A percentile compares a stretch with the other conserved stretches of the same genome.
Conservation (phyloP, 2,797 vertebrate genomes). For the Scarus forsteni region DNA sequence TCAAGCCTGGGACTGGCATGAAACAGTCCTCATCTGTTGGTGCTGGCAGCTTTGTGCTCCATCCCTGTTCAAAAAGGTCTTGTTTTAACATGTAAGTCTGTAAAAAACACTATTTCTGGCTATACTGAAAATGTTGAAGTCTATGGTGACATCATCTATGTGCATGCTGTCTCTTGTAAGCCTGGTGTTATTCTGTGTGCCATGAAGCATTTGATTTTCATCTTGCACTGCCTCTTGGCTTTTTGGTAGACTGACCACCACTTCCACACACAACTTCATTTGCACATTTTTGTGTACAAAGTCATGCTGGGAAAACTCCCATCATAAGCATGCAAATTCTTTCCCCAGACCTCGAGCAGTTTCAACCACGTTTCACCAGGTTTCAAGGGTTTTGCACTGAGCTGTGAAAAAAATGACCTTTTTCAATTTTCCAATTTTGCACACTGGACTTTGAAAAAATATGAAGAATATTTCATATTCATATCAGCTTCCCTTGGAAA, state of each 20-base stretch:
- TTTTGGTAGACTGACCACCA: not conserved
- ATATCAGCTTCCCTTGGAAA: no score
- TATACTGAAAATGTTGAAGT: not conserved
- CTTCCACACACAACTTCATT: not conserved
- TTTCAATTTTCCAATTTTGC: no score
- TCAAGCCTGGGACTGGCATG: slow-evolving; percentile 1
- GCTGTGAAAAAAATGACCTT: no score
- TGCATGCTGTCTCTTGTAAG: not conserved
- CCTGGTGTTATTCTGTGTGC: not conserved
- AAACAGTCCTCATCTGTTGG: slow-evolving; percentile 41
- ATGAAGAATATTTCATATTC: no score
- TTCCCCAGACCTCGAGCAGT: not conserved
- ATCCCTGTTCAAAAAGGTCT: slow-evolving; percentile 12
- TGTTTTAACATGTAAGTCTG: not conserved
- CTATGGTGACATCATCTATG: not conserved
- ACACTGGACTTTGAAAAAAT: no score
- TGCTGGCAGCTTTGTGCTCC: slow-evolving; percentile 31
- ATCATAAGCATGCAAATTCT: not conserved
- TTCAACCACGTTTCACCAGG: no score
- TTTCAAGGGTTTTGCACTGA: no score
- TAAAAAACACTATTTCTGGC: not conserved
- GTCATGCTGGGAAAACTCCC: not conserved
- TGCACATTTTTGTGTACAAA: not conserved
- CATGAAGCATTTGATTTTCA: not conserved
- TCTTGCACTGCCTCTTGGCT: not conserved